Conservation (phyloP, 1,140 invertebrate genomes). For the Diplogasteroides magnus region DNA sequence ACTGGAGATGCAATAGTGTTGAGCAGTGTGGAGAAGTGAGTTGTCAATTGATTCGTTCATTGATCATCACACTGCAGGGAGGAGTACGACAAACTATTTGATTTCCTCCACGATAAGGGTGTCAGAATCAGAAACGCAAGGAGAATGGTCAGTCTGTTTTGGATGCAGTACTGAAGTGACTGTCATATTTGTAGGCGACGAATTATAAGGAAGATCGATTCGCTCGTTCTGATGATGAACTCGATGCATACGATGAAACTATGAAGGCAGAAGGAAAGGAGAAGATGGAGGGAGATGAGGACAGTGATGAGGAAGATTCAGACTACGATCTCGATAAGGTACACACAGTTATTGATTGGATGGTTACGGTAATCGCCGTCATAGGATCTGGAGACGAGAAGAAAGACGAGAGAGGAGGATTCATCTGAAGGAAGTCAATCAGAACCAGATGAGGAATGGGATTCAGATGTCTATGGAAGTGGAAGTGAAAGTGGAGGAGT, state of each 20-base stretch:
- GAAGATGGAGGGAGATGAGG: constrained; percentile 18
- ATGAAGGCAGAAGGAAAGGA: constrained; percentile 66
- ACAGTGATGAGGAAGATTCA: constrained; percentile 40
- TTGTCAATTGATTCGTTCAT: too few species aligned
- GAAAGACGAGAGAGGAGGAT: constrained; percentile 56
- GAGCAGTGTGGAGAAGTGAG: constrained; percentile 93
- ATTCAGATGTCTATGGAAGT: too few species aligned
- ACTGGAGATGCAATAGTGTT: constrained; percentile 84
- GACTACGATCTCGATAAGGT: constrained; percentile 34
- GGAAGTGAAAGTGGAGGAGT: constrained; percentile 6
- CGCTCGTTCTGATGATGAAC: constrained; percentile 84
- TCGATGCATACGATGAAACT: constrained; percentile 89
- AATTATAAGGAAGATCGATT: constrained; percentile 68
- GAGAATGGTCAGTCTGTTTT: constrained; percentile 65
- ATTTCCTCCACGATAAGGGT: constrained; percentile 88
- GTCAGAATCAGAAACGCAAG: constrained; percentile 90
- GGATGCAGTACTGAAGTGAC: constrained; percentile 27
- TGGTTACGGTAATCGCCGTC: too few species aligned
- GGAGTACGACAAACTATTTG: constrained; percentile 90
- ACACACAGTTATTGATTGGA: too few species aligned
- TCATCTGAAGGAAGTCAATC: constrained; percentile 47
- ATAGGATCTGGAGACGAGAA: constrained; percentile 40
- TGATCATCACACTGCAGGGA: too few species aligned
- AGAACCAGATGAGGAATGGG: constrained; percentile 53
- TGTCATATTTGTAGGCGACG: too few species aligned